Percentiles rank a stretch among this genome's conserved stretches.
Conservation (phyloP, 2,888 invertebrate species). For the Drosophila nigricruria region DNA sequence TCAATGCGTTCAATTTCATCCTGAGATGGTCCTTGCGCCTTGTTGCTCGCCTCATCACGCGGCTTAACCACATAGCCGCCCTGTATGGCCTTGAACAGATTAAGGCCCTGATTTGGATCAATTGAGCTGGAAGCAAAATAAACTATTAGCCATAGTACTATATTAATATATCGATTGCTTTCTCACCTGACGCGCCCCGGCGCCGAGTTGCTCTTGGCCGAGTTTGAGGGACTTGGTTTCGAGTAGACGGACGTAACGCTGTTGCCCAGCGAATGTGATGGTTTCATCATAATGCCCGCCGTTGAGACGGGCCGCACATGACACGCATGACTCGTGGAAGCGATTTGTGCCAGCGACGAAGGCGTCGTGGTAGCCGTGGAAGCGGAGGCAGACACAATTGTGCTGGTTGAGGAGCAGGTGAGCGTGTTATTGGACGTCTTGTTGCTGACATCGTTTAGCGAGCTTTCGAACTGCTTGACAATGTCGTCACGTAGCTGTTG, state of each 20-base stretch:
- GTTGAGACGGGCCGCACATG: constrained; percentile 80
- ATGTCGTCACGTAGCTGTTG: constrained; percentile 83
- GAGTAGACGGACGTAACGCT: constrained; percentile 85
- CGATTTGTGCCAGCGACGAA: constrained; percentile 68
- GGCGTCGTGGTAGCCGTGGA: constrained; percentile 72
- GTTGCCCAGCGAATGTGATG: constrained; percentile 85
- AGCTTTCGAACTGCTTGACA: constrained; percentile 91
- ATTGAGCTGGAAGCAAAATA: constrained; percentile 80
- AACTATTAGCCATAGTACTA: background rate
- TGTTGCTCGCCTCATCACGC: constrained; percentile 89
- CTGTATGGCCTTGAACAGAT: constrained; percentile 86
- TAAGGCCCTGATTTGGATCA: constrained; percentile 85
- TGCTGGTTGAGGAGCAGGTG: constrained; percentile 77
- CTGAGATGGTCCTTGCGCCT: constrained; percentile 88
- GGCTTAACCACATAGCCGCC: constrained; percentile 88
- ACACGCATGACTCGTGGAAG: constrained; percentile 69
- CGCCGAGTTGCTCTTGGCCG: constrained; percentile 85
- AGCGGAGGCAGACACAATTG: constrained; percentile 76
- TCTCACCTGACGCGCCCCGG: constrained; percentile 84
- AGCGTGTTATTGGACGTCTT: constrained; percentile 57
- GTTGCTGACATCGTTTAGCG: constrained; percentile 87
- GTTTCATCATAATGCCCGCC: constrained; percentile 80
- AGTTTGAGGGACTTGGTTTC: constrained; percentile 85
- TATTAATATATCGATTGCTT: fast-evolving
- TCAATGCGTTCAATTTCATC: constrained; percentile 88